Evolutionary conservation across 2,888 invertebrate genomes (phyloP), one percentile per base, ranked within the genome.

Genomic region (Margaritifera margaritifera): DNA sequence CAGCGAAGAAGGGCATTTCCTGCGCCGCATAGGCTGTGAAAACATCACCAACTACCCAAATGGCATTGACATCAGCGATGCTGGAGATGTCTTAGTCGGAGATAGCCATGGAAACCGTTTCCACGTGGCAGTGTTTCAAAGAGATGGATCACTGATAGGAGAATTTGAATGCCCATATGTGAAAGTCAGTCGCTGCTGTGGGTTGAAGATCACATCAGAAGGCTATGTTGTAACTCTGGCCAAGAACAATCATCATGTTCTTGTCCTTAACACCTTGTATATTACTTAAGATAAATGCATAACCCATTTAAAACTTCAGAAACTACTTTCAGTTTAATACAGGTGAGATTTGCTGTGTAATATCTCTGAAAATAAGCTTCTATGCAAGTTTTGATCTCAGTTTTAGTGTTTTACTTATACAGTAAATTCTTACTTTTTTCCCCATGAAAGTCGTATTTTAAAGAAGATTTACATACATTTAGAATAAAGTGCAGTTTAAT

Each of bases 191-290:
- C 95, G 98, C 87, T 98, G 98, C 92, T 98, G 98, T 90, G 98
- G 98, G 78, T 92, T 98, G 88, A 98, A 98, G 92, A 97, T 98
- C 87, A 98, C 98, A 69, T 95, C 96, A 25, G 97, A 98, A 91
- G 98, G 98, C 83, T 97, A 96, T 91, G 95, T 98, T 85, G 90
- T 91, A 65, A 91, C 98, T 80, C 92, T 98, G 92, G 98, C 98
- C 90, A 98, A 98, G 92, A 98, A 98, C 92, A 98, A 98, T 92
- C 98, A 98, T 92, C 97, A 98, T 91, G 98, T 98, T 88, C 94
- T 98, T 91, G 96, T 98, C 90, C 93, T 98, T 52, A 89, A 91
- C 78, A 90, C 90, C 15, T 84, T 90, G 65, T 90, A 90, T 81
- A 86, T 88, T 68, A 79, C 82, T 66, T 88, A 82, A 76, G 52